A percentile compares a stretch with the other conserved stretches of the same genome.
phyloP scores from a whole-genome alignment of 2,888 invertebrate species.

The Thera obeliscata region DNA sequence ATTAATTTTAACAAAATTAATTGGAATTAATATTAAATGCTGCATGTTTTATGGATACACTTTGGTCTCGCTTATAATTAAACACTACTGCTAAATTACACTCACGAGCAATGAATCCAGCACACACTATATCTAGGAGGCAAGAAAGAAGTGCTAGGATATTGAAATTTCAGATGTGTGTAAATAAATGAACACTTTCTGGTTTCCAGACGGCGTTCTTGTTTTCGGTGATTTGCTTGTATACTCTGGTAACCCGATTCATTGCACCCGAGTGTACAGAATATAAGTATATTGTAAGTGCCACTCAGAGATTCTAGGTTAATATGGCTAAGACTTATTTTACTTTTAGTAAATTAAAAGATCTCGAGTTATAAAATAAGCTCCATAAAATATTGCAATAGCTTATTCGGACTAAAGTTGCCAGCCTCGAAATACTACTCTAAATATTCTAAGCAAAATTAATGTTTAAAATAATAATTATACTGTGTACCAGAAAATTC shows the following conservation, averaged over 20 bases:
- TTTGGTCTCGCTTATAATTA: constrained; percentile 58
- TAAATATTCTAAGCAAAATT: neutral
- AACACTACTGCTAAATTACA: constrained; percentile 34
- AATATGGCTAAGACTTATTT: constrained; percentile 40
- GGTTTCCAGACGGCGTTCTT: no score
- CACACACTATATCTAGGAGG: neutral
- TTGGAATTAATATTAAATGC: constrained; percentile 30
- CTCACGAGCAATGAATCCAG: neutral
- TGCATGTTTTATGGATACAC: constrained; percentile 44
- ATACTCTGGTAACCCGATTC: neutral
- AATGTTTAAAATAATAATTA: neutral
- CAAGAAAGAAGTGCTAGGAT: neutral
- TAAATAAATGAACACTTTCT: no score
- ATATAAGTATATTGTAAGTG: constrained; percentile 42
- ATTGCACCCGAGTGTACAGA: constrained; percentile 10
- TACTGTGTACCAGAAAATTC: no score
- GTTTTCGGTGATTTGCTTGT: no score
- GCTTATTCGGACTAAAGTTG: constrained; percentile 9
- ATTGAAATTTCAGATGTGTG: neutral
- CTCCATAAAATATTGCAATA: constrained; percentile 12
- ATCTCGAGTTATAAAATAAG: constrained; percentile 18
- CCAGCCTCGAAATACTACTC: constrained; percentile 4
- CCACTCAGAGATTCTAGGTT: constrained; percentile 44
- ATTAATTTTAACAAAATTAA: neutral
- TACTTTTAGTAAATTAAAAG: constrained; percentile 28